Percentiles rank a stretch among this genome's conserved stretches.
Evolutionary conservation across 1,140 invertebrate species (phyloP).

Genomic region (Octopus bimaculoides): DNA sequence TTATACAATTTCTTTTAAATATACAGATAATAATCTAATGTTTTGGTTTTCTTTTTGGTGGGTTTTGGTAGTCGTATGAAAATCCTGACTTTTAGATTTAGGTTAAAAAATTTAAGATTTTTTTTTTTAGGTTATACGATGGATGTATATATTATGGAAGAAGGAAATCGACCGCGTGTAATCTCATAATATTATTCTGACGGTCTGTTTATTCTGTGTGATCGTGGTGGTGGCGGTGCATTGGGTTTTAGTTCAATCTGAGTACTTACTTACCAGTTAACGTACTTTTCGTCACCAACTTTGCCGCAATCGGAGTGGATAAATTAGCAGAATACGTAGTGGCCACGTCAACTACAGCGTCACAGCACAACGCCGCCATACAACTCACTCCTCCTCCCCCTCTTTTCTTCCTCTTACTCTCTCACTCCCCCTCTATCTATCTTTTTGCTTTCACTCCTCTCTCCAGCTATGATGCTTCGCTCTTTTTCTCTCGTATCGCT

Average conservation of each 20-base stretch:
- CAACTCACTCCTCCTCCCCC: background rate
- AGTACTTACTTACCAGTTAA: slow-evolving; percentile 77
- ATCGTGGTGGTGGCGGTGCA: no score
- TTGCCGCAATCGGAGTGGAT: slow-evolving; percentile 88
- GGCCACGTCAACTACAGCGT: slow-evolving; percentile 92
- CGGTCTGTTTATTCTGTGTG: no score
- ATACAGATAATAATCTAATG: no score
- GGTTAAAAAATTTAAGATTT: no score
- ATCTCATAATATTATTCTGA: no score
- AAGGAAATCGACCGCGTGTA: no score
- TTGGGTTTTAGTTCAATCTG: background rate
- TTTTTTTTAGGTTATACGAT: no score
- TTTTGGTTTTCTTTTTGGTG: no score
- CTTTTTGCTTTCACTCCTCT: background rate
- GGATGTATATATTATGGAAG: no score
- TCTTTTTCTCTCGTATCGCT: background rate
- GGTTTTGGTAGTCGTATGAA: no score
- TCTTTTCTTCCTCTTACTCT: background rate
- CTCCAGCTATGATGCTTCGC: background rate
- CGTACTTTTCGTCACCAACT: slow-evolving; percentile 91
- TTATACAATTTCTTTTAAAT: no score
- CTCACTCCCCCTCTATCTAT: background rate
- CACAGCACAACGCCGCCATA: slow-evolving; percentile 62
- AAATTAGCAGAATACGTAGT: slow-evolving; percentile 85
- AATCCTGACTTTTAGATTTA: no score